These are phyloP conservation scores for Acanthaster planci DNA, from an alignment of 35 echinoderm and acorn worm genomes.

Conservation along the genomic window DNA sequence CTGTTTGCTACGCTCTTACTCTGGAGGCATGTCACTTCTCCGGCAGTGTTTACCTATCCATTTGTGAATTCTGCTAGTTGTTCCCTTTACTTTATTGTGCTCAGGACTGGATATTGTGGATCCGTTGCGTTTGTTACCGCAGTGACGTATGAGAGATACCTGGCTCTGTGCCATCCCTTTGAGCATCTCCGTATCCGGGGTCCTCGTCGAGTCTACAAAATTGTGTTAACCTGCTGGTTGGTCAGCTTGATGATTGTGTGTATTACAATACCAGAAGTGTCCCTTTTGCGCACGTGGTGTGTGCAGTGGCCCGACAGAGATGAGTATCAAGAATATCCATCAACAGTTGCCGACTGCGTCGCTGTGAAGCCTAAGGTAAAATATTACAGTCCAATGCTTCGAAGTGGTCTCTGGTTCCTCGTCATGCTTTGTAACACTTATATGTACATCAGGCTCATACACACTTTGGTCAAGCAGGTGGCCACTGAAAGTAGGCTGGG, in stretches of 20 bases:
- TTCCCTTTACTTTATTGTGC: background rate
- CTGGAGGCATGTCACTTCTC: background rate
- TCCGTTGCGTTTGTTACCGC: background rate
- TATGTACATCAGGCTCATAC: no score
- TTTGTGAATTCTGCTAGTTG: background rate
- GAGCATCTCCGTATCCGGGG: background rate
- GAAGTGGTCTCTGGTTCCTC: no score
- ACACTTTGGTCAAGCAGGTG: no score
- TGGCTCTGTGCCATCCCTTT: slow-evolving; percentile 11
- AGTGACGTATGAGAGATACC: slow-evolving; percentile 6
- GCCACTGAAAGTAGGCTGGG: background rate
- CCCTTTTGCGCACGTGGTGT: background rate
- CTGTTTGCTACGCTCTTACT: background rate
- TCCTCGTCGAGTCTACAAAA: background rate
- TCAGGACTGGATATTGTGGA: background rate
- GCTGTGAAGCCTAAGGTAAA: background rate
- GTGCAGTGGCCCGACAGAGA: slow-evolving; percentile 3
- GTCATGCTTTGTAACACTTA: no score
- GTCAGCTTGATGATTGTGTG: background rate
- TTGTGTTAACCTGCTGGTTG: background rate
- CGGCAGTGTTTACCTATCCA: background rate
- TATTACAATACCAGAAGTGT: background rate
- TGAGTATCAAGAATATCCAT: background rate
- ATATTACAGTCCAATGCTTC: background rate
- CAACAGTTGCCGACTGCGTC: background rate